These are phyloP conservation scores for Thyatira batis DNA, from an alignment of 2,888 invertebrate species.

Conservation along the genomic window DNA sequence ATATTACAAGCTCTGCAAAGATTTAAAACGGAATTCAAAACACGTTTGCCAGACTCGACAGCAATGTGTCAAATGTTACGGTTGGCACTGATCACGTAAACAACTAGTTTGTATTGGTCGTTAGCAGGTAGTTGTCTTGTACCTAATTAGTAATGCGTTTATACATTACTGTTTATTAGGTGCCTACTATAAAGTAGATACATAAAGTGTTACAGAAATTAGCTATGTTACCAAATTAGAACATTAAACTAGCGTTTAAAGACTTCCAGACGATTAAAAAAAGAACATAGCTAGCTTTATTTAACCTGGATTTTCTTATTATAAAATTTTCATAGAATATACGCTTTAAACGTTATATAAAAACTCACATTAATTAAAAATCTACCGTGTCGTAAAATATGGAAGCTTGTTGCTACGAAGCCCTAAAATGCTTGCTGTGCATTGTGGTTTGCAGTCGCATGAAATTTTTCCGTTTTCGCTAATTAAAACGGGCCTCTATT, in stretches of 20 bases:
- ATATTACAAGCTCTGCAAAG: background rate
- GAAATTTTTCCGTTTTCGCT: background rate
- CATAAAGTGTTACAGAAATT: too few species aligned
- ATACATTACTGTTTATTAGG: conserved; percentile 8
- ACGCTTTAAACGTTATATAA: too few species aligned
- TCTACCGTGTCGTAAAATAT: too few species aligned
- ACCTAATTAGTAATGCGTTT: conserved; percentile 47
- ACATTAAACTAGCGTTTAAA: too few species aligned
- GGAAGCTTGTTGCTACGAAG: background rate
- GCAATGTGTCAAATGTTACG: background rate
- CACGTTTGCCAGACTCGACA: background rate
- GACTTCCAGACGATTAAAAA: too few species aligned
- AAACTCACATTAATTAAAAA: too few species aligned
- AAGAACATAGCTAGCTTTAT: too few species aligned
- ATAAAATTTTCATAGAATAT: too few species aligned
- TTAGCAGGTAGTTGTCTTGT: conserved; percentile 45
- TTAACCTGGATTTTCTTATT: too few species aligned
- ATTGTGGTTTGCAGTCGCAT: background rate
- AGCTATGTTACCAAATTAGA: too few species aligned
- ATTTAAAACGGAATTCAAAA: background rate
- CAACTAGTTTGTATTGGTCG: conserved; percentile 52
- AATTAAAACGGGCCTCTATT: conserved; percentile 4
- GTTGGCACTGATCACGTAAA: conserved; percentile 39
- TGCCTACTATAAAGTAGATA: background rate
- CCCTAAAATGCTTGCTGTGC: background rate